phyloP scores from a whole-genome alignment of 2,797 vertebrate genomes.

The Schizopygopsis pylzovi region DNA sequence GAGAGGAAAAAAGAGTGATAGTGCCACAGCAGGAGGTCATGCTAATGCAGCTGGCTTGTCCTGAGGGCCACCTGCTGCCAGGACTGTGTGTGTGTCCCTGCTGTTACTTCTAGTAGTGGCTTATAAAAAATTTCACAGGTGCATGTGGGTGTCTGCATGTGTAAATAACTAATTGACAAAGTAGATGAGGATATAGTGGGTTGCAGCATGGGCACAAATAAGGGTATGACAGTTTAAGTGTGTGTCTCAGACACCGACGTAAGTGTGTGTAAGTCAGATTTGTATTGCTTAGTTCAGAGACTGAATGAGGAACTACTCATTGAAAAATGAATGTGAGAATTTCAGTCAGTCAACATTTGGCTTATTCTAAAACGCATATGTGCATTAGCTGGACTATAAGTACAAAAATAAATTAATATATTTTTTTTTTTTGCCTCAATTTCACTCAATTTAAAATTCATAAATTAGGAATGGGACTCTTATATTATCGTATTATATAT shows the following conservation, averaged over 20 bases:
- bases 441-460: too few relatives aligned
- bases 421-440: too few relatives aligned
- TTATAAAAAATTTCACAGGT: not conserved
- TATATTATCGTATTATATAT: not conserved
- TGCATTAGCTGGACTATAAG: not conserved
- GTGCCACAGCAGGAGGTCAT: slow-evolving; percentile 48
- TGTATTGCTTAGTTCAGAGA: not conserved
- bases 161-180: slow-evolving; percentile 28
- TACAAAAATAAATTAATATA: not conserved
- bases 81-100: slow-evolving; percentile 19
- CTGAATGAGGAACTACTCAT: not conserved
- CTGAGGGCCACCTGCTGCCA: slow-evolving; percentile 48
- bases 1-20: slow-evolving; percentile 22
- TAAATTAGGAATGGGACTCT: not conserved
- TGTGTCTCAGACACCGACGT: not conserved
- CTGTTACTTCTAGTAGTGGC: slow-evolving; percentile 5
- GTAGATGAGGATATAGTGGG: not conserved
- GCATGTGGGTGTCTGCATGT: slow-evolving; percentile 36
- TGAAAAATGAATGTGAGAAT: not conserved
- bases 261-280: too few relatives aligned
- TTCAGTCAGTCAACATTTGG: not conserved
- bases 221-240: not conserved
- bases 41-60: slow-evolving; percentile 53
- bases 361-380: not conserved
- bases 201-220: not conserved